Base-by-base conservation (phyloP, 2,888 invertebrate genomes). In the Magallana nippona region DNA sequence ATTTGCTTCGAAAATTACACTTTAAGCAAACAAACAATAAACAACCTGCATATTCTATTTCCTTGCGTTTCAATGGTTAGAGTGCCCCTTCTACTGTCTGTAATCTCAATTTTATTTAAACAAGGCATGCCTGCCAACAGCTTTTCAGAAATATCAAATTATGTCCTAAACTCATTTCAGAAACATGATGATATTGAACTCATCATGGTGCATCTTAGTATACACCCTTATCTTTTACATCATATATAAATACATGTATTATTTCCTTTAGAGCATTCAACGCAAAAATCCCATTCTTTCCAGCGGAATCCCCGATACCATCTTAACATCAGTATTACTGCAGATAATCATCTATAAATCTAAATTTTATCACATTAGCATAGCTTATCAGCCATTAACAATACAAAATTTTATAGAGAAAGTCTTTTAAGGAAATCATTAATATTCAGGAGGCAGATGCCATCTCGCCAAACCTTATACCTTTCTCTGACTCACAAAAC, bases 301-400 rank as follows among this genome's bases (percentile, higher is more conserved):
- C 15, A 13, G 32, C 8, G 71, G 32, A 71, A 71, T 71, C 71
- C 13, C 27, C 3, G 71, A 71, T 71, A 71, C 71, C 71, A 71
- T 71, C 71, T 71, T 71, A 71, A 71, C 71, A 27, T 71, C 27
- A 15, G 27, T 71, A 27, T 71, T 27, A 22, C 32, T 32, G 71
- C 22, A 71, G 71, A 71, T 71, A 22, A 71, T 71, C 71, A 71
- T 71, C 71, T 27, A 71, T 71, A 71, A 71, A 71, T 32, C 17
- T 71, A 15, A 19, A 71, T 11, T 71, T 71, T 71, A 71, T 71
- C 71, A 71, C 71, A 71, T 27, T 71, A 27, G 71, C 71, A 22
- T 13, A 22, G 71, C 71, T 71, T 71, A 71, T 71, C 71, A 71
- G 13, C 27, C 32, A 71, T 71, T 32, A 27, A 71, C 71, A 71